Conservation (phyloP, 2,888 invertebrate genomes). For the Temnothorax rugatulus region DNA sequence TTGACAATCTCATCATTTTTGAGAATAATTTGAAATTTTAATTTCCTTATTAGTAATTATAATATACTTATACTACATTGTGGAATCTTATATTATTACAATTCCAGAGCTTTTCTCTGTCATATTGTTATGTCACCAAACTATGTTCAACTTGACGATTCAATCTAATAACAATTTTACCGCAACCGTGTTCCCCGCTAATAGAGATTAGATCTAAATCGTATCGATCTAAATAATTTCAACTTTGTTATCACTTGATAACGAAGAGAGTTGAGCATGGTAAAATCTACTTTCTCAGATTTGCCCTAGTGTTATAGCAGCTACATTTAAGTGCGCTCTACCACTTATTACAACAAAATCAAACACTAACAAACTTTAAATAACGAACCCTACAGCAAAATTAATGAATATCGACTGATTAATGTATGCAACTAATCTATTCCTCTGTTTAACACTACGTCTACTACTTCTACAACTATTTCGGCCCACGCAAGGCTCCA, state of each 20-base stretch:
- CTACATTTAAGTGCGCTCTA: slow-evolving; percentile 79
- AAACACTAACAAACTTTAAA: slow-evolving; percentile 63
- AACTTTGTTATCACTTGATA: slow-evolving; percentile 19
- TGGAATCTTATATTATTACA: slow-evolving; percentile 71
- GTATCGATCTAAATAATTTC: slow-evolving; percentile 29
- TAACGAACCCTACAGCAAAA: slow-evolving; percentile 69
- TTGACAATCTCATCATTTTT: slow-evolving; percentile 63
- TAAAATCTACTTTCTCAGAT: slow-evolving; percentile 73
- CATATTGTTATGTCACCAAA: slow-evolving; percentile 76
- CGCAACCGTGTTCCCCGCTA: slow-evolving; percentile 1
- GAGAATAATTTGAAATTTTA: slow-evolving; percentile 64
- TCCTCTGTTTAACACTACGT: slow-evolving; percentile 84
- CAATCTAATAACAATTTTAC: slow-evolving; percentile 41
- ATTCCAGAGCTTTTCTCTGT: slow-evolving; percentile 75
- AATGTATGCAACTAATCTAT: slow-evolving; percentile 79
- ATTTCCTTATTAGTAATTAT: slow-evolving; percentile 66
- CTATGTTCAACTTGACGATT: slow-evolving; percentile 77
- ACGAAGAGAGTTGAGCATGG: slow-evolving; percentile 77
- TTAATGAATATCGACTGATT: slow-evolving; percentile 65
- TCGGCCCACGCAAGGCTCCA: slow-evolving; percentile 93
- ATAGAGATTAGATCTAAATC: not conserved
- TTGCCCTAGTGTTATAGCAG: slow-evolving; percentile 79
- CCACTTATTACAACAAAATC: slow-evolving; percentile 77
- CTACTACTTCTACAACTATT: slow-evolving; percentile 86
- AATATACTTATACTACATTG: slow-evolving; percentile 67